Evolutionary conservation across 2,888 invertebrate genomes (phyloP).

Genomic region (Agrochola litura): DNA sequence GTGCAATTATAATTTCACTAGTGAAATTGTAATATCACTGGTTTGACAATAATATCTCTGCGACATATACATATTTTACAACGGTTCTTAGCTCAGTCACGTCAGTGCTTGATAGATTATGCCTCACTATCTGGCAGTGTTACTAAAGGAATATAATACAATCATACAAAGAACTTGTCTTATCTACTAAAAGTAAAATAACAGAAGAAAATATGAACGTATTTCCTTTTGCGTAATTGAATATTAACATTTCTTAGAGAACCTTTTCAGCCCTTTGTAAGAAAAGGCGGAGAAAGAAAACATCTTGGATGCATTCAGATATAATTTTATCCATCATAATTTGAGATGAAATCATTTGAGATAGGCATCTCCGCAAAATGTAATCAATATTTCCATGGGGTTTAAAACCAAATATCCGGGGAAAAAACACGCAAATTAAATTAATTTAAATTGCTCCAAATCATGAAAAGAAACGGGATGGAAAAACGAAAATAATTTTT

Average conservation of each 20-base stretch:
- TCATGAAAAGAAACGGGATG: neutral
- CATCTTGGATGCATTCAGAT: constrained; percentile 3
- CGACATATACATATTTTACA: constrained; percentile 7
- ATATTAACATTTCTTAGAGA: constrained; percentile 33
- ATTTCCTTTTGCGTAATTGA: constrained; percentile 29
- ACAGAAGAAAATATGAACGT: constrained; percentile 7
- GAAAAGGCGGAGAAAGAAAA: neutral
- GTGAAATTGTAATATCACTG: no score
- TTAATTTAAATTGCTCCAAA: constrained; percentile 16
- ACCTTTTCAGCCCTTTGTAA: constrained; percentile 28
- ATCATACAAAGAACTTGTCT: constrained; percentile 9
- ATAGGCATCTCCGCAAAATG: neutral
- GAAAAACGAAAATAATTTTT: constrained; percentile 22
- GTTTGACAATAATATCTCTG: no score
- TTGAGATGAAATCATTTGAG: constrained; percentile 5
- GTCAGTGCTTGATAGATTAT: constrained; percentile 35
- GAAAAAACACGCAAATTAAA: neutral
- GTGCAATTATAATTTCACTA: no score
- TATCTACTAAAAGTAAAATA: constrained; percentile 15
- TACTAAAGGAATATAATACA: constrained; percentile 15
- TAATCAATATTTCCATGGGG: neutral
- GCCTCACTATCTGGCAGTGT: neutral
- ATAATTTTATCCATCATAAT: constrained; percentile 11
- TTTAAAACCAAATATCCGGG: neutral
- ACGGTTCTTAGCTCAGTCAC: neutral